A percentile compares a stretch with the other conserved stretches of the same genome.
phyloP scores from a whole-genome alignment of 1,140 invertebrate genomes.

The Pristionchus pacificus region DNA sequence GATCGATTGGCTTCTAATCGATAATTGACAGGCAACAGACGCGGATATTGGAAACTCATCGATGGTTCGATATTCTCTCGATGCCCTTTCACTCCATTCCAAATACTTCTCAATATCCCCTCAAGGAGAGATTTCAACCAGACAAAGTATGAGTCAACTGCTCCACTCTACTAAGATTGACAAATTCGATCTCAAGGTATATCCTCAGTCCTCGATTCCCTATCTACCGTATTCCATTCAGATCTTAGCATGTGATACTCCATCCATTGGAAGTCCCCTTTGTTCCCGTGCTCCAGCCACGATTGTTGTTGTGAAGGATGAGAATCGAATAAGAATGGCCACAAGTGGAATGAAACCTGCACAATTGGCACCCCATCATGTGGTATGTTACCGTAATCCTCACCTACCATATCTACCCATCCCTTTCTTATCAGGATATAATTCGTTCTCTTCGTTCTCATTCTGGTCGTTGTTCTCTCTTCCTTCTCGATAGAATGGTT shows the following conservation, averaged over 20 bases:
- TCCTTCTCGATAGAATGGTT: slow-evolving; percentile 43
- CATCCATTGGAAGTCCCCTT: slow-evolving; percentile 37
- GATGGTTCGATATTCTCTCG: slow-evolving; percentile 46
- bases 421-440: slow-evolving; percentile 41
- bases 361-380: neutral
- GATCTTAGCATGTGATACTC: slow-evolving; percentile 50
- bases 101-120: slow-evolving; percentile 48
- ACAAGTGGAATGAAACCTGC: slow-evolving; percentile 29
- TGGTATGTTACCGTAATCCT: neutral
- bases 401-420: slow-evolving; percentile 3
- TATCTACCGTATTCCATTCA: slow-evolving; percentile 10
- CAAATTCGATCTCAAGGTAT: neutral
- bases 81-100: slow-evolving; percentile 40
- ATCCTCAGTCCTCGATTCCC: neutral
- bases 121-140: slow-evolving; percentile 43
- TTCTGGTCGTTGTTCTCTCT: slow-evolving; percentile 42
- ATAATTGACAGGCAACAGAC: slow-evolving; percentile 42
- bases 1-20: neutral
- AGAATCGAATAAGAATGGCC: slow-evolving; percentile 47
- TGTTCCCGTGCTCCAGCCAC: slow-evolving; percentile 38
- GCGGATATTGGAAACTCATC: slow-evolving; percentile 47
- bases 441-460: slow-evolving; percentile 41
- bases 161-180: neutral
- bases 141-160: slow-evolving; percentile 45
- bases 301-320: slow-evolving; percentile 48